phyloP scores from a whole-genome alignment of 1,140 invertebrate genomes.

The Potamilus streckersoni region DNA sequence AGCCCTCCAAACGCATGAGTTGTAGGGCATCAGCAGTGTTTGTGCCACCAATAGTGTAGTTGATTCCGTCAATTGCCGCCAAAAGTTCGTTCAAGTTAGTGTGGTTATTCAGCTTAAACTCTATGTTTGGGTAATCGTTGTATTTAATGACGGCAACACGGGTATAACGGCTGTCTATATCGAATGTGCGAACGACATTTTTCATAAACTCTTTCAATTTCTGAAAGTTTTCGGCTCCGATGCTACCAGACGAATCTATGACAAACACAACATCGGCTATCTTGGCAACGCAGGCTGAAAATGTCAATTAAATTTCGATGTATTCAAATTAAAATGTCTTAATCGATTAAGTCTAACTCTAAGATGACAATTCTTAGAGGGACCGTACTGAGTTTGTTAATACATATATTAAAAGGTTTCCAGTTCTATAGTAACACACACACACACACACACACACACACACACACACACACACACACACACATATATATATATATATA shows the following conservation, averaged over 20 bases:
- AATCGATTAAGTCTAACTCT: not conserved
- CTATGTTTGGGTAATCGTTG: conserved; percentile 19
- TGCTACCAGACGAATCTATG: conserved; percentile 43
- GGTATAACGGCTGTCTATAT: conserved; percentile 35
- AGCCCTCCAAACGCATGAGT: conserved; percentile 13
- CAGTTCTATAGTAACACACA: too few relatives aligned
- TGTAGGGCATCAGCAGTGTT: conserved; percentile 18
- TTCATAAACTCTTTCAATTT: conserved; percentile 28
- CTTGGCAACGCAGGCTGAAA: conserved; percentile 5
- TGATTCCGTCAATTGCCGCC: conserved; percentile 15
- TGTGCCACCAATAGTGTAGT: conserved; percentile 25
- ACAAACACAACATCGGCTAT: conserved; percentile 42
- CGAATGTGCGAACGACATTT: conserved; percentile 30
- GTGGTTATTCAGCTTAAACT: conserved; percentile 17
- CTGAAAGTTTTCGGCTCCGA: conserved; percentile 37
- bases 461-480: too few relatives aligned
- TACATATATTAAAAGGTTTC: too few relatives aligned
- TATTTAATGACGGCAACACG: conserved; percentile 25
- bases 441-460: too few relatives aligned
- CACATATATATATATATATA: too few relatives aligned
- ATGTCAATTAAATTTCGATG: not conserved
- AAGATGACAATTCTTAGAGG: too few relatives aligned
- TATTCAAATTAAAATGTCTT: not conserved
- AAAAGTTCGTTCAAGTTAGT: not conserved
- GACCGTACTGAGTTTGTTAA: too few relatives aligned